A percentile compares a stretch with the other conserved stretches of the same genome.
phyloP scores from a whole-genome alignment of 2,113 vertebrate genomes.

The Leptobrachium leishanense region DNA sequence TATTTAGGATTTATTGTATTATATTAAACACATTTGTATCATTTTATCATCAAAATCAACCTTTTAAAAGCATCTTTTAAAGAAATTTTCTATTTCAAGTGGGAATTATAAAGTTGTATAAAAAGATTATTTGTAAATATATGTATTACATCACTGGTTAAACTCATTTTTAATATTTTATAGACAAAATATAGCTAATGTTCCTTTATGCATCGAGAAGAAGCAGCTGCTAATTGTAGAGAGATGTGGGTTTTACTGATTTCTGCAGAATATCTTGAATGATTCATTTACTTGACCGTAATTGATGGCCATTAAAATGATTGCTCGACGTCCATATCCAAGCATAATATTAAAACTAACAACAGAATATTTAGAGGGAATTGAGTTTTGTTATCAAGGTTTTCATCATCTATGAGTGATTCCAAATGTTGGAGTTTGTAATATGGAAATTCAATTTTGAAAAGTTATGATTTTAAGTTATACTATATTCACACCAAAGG shows the following conservation, averaged over 20 bases:
- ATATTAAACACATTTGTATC: too few species aligned
- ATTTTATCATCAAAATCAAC: too few species aligned
- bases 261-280: constrained; percentile 38
- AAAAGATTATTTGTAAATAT: too few species aligned
- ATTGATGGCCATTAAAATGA: constrained; percentile 40
- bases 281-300: constrained; percentile 45
- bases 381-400: constrained; percentile 18
- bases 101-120: too few species aligned
- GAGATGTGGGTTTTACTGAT: constrained; percentile 32
- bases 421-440: too few species aligned
- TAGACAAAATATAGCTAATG: constrained; percentile 33
- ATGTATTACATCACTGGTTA: background rate
- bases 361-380: constrained; percentile 19
- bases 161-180: constrained; percentile 14
- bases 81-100: too few species aligned
- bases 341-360: constrained; percentile 36
- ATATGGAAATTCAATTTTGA: too few species aligned
- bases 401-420: background rate
- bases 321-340: constrained; percentile 17
- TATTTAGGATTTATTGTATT: too few species aligned
- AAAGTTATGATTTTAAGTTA: too few species aligned
- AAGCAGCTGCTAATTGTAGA: constrained; percentile 34
- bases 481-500: too few species aligned
- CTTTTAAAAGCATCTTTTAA: too few species aligned
- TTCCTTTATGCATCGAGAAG: constrained; percentile 30